These are phyloP conservation scores for Agrochola lychnidis DNA, from an alignment of 2,888 invertebrate genomes.

Conservation along the genomic window DNA sequence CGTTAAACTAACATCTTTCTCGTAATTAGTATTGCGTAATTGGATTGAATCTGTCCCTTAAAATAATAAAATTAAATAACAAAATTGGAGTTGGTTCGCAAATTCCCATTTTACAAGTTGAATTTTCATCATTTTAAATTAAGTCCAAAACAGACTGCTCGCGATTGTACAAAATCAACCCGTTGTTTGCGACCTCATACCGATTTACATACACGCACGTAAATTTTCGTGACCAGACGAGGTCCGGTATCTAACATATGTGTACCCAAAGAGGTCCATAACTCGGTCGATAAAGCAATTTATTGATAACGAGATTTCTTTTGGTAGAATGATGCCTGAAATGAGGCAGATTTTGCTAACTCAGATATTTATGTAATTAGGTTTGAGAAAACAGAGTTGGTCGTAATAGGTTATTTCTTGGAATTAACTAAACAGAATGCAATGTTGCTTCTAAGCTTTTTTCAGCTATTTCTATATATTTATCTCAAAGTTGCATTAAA, in stretches of 20 bases:
- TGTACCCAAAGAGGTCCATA: constrained; percentile 45
- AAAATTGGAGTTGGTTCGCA: constrained; percentile 25
- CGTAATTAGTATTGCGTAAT: constrained; percentile 53
- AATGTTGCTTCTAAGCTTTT: not conserved
- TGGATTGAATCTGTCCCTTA: constrained; percentile 41
- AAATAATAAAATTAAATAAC: constrained; percentile 39
- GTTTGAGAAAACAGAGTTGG: not conserved
- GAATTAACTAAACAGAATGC: not conserved
- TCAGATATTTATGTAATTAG: constrained; percentile 37
- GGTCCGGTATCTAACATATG: constrained; percentile 55
- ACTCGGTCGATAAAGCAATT: constrained; percentile 56
- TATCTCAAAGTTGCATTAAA: not conserved
- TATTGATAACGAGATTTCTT: constrained; percentile 57
- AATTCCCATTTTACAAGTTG: constrained; percentile 16
- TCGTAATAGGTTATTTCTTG: not conserved
- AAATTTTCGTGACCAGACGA: constrained; percentile 47
- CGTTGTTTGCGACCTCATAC: constrained; percentile 49
- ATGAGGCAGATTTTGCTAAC: constrained; percentile 24
- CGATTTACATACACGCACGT: constrained; percentile 68
- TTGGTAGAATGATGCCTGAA: constrained; percentile 39
- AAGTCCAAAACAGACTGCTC: constrained; percentile 1
- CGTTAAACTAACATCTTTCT: constrained; percentile 59
- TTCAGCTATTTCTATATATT: not conserved
- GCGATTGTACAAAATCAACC: constrained; percentile 58
- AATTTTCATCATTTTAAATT: not conserved